A percentile compares a stretch with the other conserved stretches of the same genome.
Evolutionary conservation across 2,113 vertebrate genomes (phyloP).

Genomic region (Austrofundulus limnaeus): DNA sequence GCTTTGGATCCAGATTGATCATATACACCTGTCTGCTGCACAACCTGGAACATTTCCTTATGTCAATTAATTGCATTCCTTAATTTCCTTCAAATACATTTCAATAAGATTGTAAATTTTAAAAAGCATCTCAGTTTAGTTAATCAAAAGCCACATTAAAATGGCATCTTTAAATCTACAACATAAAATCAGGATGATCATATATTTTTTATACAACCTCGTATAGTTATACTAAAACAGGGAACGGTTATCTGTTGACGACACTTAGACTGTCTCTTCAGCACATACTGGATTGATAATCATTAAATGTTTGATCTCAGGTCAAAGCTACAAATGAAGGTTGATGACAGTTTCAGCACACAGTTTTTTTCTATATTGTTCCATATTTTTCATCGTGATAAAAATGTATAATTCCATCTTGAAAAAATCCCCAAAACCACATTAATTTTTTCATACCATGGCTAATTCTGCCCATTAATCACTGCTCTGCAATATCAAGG

Average conservation of each 20-base stretch:
- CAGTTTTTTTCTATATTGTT: not conserved
- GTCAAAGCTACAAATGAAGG: not conserved
- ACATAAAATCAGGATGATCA: not conserved
- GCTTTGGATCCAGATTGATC: not conserved
- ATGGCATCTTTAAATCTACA: not conserved
- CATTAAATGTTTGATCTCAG: not conserved
- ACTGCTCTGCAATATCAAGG: too few relatives aligned
- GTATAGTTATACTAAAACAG: not conserved
- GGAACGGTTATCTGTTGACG: not conserved
- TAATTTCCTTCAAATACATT: too few relatives aligned
- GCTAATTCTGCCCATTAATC: too few relatives aligned
- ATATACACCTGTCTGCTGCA: too few relatives aligned
- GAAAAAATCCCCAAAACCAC: too few relatives aligned
- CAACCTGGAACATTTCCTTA: too few relatives aligned
- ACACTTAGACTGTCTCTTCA: conserved; percentile 4
- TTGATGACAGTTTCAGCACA: not conserved
- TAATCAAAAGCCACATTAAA: too few relatives aligned
- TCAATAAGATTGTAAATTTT: too few relatives aligned
- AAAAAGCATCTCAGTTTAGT: too few relatives aligned
- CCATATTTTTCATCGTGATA: not conserved
- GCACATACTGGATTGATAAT: not conserved
- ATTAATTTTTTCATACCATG: too few relatives aligned
- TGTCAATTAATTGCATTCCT: too few relatives aligned
- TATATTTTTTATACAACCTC: not conserved
- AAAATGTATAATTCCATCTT: not conserved